phyloP scores from a whole-genome alignment of 2,113 vertebrate species.

The Ardeotis arabs region DNA sequence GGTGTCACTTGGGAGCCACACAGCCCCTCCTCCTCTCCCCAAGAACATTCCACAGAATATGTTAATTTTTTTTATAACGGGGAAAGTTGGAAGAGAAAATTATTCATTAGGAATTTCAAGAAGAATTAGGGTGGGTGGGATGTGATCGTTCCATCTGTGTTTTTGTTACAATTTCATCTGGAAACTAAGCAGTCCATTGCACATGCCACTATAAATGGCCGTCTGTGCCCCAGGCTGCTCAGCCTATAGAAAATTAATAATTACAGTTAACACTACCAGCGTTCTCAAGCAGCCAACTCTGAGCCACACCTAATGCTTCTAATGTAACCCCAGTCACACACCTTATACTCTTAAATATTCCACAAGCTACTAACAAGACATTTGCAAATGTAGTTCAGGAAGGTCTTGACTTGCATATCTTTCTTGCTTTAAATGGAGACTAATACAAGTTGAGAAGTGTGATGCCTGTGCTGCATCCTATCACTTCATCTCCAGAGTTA shows the following conservation, averaged over 20 bases:
- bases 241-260: neutral
- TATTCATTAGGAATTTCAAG: neutral
- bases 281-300: neutral
- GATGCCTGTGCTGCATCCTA: neutral
- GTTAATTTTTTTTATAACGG: neutral
- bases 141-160: slow-evolving; percentile 20
- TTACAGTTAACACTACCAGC: neutral
- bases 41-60: neutral
- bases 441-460: neutral
- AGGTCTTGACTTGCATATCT: neutral
- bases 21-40: neutral
- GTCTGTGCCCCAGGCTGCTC: neutral
- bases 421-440: neutral
- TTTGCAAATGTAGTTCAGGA: neutral
- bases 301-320: neutral
- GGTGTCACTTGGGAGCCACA: neutral
- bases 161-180: slow-evolving; percentile 36
- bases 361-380: neutral
- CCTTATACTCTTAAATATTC: neutral
- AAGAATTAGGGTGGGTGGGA: neutral
- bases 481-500: neutral
- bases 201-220: neutral
- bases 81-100: neutral
- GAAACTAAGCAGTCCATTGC: neutral
- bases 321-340: neutral